A percentile compares a stretch with the other conserved stretches of the same genome.
Evolutionary conservation across 2,113 vertebrate genomes (phyloP).

Genomic region (Syngnathus floridae): DNA sequence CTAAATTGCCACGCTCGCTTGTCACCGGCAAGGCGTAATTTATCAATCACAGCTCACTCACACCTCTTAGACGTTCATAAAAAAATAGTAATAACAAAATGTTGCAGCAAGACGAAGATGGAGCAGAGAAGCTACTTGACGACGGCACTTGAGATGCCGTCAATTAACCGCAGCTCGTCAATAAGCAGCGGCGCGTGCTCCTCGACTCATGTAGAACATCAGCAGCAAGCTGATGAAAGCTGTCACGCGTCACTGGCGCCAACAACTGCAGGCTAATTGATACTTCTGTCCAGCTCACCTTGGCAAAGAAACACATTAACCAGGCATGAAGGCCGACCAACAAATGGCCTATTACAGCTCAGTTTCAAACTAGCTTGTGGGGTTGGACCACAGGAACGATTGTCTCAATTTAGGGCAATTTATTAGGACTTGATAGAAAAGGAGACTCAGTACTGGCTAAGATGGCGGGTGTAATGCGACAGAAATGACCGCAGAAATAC

Average conservation of each 20-base stretch:
- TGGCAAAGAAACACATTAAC: neutral
- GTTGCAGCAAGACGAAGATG: neutral
- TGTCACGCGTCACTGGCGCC: constrained; percentile 21
- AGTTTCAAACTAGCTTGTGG: too few relatives aligned
- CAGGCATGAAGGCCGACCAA: neutral
- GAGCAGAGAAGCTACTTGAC: neutral
- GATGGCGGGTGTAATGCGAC: too few relatives aligned
- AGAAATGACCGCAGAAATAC: too few relatives aligned
- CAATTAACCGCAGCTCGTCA: constrained; percentile 27
- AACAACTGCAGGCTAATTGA: constrained; percentile 33
- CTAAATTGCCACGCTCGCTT: neutral
- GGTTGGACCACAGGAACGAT: too few relatives aligned
- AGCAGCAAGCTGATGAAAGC: constrained; percentile 10
- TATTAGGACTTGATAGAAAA: too few relatives aligned
- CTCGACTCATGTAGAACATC: constrained; percentile 29
- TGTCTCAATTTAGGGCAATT: too few relatives aligned
- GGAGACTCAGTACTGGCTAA: too few relatives aligned
- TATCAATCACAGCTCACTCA: neutral
- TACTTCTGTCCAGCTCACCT: constrained; percentile 25
- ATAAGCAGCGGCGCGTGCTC: constrained; percentile 30
- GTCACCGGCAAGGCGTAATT: neutral
- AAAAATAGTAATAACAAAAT: too few relatives aligned
- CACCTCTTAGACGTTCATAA: too few relatives aligned
- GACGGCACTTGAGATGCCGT: constrained; percentile 21
- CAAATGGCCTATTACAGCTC: neutral